Conservation (phyloP, 2,797 vertebrate species). For the Sebastolobus alascanus region DNA sequence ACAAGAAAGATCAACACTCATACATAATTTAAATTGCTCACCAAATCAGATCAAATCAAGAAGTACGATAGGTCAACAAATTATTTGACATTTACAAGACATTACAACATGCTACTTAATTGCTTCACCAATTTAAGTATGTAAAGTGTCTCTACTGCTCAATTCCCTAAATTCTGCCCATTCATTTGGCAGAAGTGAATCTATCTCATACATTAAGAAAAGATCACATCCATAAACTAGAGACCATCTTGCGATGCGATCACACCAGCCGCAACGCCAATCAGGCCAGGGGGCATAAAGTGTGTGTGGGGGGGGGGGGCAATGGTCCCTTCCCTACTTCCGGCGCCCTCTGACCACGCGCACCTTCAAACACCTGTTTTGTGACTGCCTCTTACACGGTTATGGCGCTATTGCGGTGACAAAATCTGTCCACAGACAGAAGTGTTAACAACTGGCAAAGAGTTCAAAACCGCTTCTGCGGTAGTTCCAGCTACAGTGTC, state of each 20-base stretch:
- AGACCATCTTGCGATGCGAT: no score
- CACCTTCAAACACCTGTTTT: no score
- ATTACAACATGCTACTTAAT: neutral
- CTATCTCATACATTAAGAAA: neutral
- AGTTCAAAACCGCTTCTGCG: no score
- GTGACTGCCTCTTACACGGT: neutral
- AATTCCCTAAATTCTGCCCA: neutral
- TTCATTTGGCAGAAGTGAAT: neutral
- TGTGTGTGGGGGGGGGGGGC: no score
- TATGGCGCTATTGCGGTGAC: neutral
- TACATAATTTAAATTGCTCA: neutral
- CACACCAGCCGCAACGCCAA: no score
- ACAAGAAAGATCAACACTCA: conserved; percentile 9
- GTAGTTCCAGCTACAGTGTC: no score
- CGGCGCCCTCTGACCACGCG: neutral
- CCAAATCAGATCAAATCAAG: neutral
- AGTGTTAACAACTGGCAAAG: no score
- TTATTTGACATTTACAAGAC: neutral
- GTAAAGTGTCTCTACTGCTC: neutral
- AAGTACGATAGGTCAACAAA: neutral
- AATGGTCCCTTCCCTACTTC: neutral
- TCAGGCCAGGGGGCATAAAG: no score
- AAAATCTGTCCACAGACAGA: neutral
- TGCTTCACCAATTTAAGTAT: neutral
- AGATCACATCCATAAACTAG: neutral